These are phyloP conservation scores for Leucozona laternaria DNA, from an alignment of 2,888 invertebrate species.

Conservation along the genomic window DNA sequence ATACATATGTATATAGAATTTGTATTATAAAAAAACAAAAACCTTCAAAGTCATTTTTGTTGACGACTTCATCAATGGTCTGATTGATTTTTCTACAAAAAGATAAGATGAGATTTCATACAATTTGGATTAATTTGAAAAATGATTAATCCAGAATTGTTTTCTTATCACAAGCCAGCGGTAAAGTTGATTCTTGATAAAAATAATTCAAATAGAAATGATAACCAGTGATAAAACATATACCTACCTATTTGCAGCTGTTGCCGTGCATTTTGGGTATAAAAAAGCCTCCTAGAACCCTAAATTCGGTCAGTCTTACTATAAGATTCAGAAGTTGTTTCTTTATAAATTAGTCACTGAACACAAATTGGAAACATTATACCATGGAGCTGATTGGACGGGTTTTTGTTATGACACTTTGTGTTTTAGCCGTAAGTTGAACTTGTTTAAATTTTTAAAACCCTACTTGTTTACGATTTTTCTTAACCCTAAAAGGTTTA, in stretches of 20 bases:
- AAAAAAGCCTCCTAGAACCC: neutral
- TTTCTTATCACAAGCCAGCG: neutral
- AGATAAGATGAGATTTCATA: no score
- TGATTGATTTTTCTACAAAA: no score
- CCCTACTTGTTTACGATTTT: neutral
- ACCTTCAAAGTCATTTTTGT: no score
- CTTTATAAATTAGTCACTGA: neutral
- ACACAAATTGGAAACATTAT: neutral
- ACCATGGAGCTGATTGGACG: slow-evolving; percentile 32
- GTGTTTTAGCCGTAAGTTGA: slow-evolving; percentile 38
- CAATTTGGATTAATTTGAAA: no score
- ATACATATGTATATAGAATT: no score
- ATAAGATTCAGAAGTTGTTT: neutral
- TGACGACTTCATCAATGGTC: no score
- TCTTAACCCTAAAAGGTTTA: slow-evolving; percentile 7
- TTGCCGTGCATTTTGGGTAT: neutral
- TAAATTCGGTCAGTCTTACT: neutral
- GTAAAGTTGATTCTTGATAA: neutral
- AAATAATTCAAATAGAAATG: neutral
- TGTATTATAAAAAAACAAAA: no score
- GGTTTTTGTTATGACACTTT: slow-evolving; percentile 16
- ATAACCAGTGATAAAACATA: neutral
- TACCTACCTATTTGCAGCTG: no score
- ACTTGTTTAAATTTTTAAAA: neutral
- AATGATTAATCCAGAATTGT: no score